A percentile compares a stretch with the other conserved stretches of the same genome.
phyloP scores from a whole-genome alignment of 2,113 vertebrate genomes.

The Merops nubicus region DNA sequence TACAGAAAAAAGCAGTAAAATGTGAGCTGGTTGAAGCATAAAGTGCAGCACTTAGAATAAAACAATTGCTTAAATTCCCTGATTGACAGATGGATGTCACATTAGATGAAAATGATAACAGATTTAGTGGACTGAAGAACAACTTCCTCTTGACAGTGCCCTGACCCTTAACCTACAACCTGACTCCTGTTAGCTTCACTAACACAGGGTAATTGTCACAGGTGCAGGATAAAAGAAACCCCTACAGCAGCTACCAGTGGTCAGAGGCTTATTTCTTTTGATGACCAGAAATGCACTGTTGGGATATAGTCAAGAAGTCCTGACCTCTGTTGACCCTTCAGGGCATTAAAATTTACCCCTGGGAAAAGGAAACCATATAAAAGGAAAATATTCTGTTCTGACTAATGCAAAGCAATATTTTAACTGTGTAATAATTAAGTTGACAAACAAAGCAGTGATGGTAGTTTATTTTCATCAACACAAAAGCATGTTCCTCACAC shows the following conservation, averaged over 20 bases:
- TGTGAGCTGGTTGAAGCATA: conserved; percentile 54
- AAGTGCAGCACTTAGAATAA: conserved; percentile 74
- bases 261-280: conserved; percentile 76
- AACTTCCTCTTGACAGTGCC: conserved; percentile 92
- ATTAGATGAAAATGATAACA: conserved; percentile 95
- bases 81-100: conserved; percentile 93
- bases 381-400: conserved; percentile 46
- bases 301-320: conserved; percentile 73
- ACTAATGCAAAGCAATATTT: conserved; percentile 52
- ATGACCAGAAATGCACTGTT: conserved; percentile 75
- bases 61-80: conserved; percentile 78
- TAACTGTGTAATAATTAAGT: conserved; percentile 57
- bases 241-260: conserved; percentile 73
- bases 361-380: conserved; percentile 56
- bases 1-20: conserved; percentile 68
- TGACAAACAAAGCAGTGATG: conserved; percentile 62
- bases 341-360: conserved; percentile 68
- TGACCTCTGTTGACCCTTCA: conserved; percentile 72
- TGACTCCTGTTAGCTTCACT: conserved; percentile 90
- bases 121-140: conserved; percentile 87
- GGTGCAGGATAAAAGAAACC: conserved; percentile 86
- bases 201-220: conserved; percentile 85
- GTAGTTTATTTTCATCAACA: conserved; percentile 63
- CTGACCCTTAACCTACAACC: conserved; percentile 86
- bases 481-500: conserved; percentile 62